A percentile compares a stretch with the other conserved stretches of the same genome.
Conservation (phyloP, 1,140 invertebrate species). For the Agrilus planipennis region DNA sequence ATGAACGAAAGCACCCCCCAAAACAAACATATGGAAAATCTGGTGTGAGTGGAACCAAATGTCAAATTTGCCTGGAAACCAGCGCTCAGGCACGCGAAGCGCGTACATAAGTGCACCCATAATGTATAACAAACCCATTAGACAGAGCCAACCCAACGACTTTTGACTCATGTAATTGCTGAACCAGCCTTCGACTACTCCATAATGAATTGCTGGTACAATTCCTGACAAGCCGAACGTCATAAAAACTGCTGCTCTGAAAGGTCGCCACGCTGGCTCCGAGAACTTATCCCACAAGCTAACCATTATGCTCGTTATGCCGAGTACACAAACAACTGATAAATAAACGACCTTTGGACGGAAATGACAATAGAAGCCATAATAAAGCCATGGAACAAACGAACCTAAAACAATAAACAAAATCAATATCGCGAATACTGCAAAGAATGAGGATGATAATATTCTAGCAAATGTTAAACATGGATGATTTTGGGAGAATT, state of each 20-base stretch:
- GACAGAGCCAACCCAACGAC: slow-evolving; percentile 86
- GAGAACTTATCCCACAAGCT: slow-evolving; percentile 97
- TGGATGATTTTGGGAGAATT: no score
- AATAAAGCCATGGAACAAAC: slow-evolving; percentile 99
- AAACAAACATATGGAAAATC: slow-evolving; percentile 95
- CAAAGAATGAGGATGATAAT: no score
- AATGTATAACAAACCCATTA: slow-evolving; percentile 93
- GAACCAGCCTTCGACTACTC: slow-evolving; percentile 76
- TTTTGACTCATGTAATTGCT: slow-evolving; percentile 79
- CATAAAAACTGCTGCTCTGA: slow-evolving; percentile 88
- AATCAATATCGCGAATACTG: no score
- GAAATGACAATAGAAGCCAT: slow-evolving; percentile 96
- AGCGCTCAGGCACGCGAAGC: slow-evolving; percentile 87
- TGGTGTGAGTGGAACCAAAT: slow-evolving; percentile 99
- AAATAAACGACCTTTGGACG: slow-evolving; percentile 80
- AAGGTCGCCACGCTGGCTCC: slow-evolving; percentile 78
- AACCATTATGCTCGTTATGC: slow-evolving; percentile 87
- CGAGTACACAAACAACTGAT: slow-evolving; percentile 82
- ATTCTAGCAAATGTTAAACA: no score
- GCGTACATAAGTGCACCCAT: slow-evolving; percentile 92
- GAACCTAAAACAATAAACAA: no score
- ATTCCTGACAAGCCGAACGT: slow-evolving; percentile 92
- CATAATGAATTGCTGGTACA: slow-evolving; percentile 85
- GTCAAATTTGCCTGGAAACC: slow-evolving; percentile 98
- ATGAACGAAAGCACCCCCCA: slow-evolving; percentile 96